phyloP scores from a whole-genome alignment of 2,797 vertebrate genomes.

The Microhierax caerulescens region DNA sequence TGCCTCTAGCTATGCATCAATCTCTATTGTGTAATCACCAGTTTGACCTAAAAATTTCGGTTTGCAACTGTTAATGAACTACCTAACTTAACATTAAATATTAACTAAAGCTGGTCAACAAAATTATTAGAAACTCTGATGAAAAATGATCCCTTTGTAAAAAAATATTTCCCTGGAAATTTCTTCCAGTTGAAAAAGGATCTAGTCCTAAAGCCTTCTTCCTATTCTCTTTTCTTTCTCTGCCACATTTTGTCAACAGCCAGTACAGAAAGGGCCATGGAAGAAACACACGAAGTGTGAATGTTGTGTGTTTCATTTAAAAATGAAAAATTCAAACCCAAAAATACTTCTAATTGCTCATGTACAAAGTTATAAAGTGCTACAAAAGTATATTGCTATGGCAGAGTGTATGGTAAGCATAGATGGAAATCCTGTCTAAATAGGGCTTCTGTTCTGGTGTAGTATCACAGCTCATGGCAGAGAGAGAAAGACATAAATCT shows the following conservation, averaged over 20 bases:
- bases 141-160: background rate
- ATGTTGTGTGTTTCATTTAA: background rate
- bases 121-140: background rate
- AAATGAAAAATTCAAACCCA: background rate
- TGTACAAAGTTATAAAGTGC: background rate
- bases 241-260: background rate
- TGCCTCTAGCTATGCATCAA: background rate
- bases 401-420: background rate
- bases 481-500: background rate
- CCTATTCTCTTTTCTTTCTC: background rate
- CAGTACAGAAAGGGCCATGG: background rate
- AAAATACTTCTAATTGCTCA: background rate
- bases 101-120: background rate
- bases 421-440: background rate
- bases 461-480: background rate
- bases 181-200: background rate
- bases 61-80: background rate
- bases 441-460: background rate
- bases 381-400: background rate
- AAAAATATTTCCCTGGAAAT: background rate
- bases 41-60: background rate
- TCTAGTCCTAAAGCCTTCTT: accelerated
- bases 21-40: background rate
- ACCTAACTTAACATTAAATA: background rate
- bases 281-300: background rate